Percentiles rank a stretch among this genome's conserved stretches.
phyloP scores from a whole-genome alignment of 1,140 invertebrate genomes.

The Hycleus cichorii region DNA sequence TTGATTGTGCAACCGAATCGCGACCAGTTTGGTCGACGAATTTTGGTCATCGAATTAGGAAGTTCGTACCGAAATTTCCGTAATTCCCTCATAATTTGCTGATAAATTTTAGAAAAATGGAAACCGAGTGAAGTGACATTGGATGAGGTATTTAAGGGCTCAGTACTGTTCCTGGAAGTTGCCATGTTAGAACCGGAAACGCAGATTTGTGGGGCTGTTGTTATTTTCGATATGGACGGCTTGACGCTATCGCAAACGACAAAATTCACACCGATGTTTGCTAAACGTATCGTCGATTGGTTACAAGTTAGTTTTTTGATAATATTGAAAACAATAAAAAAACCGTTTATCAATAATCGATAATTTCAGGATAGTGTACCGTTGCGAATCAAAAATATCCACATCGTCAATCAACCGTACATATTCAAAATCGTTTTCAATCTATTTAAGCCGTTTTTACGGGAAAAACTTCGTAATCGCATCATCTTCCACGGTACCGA shows the following conservation, averaged over 20 bases:
- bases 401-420: slow-evolving; percentile 81
- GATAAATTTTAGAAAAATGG: slow-evolving; percentile 61
- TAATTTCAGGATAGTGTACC: slow-evolving; percentile 59
- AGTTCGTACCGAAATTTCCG: slow-evolving; percentile 50
- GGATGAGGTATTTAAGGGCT: slow-evolving; percentile 77
- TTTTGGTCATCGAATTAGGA: slow-evolving; percentile 69
- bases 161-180: slow-evolving; percentile 69
- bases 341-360: background rate
- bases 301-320: slow-evolving; percentile 48
- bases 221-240: slow-evolving; percentile 80
- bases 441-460: slow-evolving; percentile 79
- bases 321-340: background rate
- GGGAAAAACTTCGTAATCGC: slow-evolving; percentile 63
- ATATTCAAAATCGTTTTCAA: slow-evolving; percentile 83
- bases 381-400: slow-evolving; percentile 73
- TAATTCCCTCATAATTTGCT: background rate
- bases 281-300: slow-evolving; percentile 74
- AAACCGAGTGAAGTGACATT: slow-evolving; percentile 69
- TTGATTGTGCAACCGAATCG: slow-evolving; percentile 66
- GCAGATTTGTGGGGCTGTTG: slow-evolving; percentile 67
- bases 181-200: slow-evolving; percentile 71
- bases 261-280: slow-evolving; percentile 76
- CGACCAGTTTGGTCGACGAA: slow-evolving; percentile 64
- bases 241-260: slow-evolving; percentile 68
- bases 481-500: slow-evolving; percentile 81